Base-by-base conservation (phyloP, 2,113 vertebrate genomes). In the Eclectus roratus region DNA sequence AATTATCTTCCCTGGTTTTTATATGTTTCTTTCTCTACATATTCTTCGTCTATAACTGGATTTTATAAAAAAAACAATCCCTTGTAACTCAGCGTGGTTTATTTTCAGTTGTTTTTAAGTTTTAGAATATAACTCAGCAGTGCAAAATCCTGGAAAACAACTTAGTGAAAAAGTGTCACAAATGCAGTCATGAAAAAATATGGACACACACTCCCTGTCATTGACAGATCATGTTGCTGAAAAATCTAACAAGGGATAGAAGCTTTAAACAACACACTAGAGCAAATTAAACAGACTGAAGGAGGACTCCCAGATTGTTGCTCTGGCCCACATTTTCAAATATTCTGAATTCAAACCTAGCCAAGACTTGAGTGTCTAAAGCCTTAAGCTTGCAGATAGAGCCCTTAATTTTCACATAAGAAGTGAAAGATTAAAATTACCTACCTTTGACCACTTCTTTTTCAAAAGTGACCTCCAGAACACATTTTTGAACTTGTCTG, bases 91-190 rank as follows among this genome's bases (percentile, higher is more conserved):
- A 43, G 9, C 25, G 21, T 17, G 13, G 60, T 60, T 94, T 95
- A 96, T 95, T 93, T 94, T 92, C 65, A 81, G 60, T 76, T 70
- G 10, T 47, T 88, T 93, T 86, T 44, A 91, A 92, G 60, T 81
- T 93, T 94, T 66, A 88, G 17, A 73, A 85, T 73, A 63, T 60
- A 90, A 91, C 49, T 78, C 76, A 77, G 64, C 64, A 82, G 52
- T 44, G 21, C 39, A 88, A 96, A 96, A 76, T 90, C 21, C 29
- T 33, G 5, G 56, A 70, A 49, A 88, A 88, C 46, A 63, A 31
- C 28, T 55, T 82, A 29, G 60, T 66, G 60, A 92, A 95, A 85
- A 90, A 82, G 31, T 46, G 41, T 76, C 68, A 89, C 19, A 69
- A 83, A 93, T 55, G 27, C 35, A 86, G 55, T 41, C 17, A 77